phyloP scores from a whole-genome alignment of 2,888 invertebrate genomes.

The Azorinus chamasolen region DNA sequence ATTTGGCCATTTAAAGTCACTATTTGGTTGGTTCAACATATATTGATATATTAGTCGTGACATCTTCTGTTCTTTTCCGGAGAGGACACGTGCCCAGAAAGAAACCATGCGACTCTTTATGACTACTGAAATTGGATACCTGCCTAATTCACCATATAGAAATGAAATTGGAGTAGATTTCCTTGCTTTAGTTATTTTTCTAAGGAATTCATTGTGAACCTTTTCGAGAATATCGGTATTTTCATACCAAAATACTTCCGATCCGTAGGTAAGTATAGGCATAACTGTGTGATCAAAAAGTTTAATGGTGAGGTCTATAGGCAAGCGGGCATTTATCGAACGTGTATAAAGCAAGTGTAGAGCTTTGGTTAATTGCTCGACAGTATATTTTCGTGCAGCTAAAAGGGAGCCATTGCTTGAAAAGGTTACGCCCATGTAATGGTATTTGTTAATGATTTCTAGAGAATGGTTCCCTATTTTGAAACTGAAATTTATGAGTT shows the following conservation, averaged over 20 bases:
- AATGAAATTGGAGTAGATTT: constrained; percentile 20
- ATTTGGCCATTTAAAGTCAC: constrained; percentile 11
- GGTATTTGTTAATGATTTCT: too few relatives aligned
- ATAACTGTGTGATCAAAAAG: constrained; percentile 17
- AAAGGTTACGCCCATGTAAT: too few relatives aligned
- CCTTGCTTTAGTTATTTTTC: constrained; percentile 9
- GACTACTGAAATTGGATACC: constrained; percentile 7
- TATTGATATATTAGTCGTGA: background rate
- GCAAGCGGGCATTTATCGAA: too few relatives aligned
- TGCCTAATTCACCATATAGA: constrained; percentile 22
- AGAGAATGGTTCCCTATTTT: too few relatives aligned
- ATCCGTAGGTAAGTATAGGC: constrained; percentile 26
- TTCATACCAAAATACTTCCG: constrained; percentile 14
- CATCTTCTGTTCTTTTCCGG: background rate
- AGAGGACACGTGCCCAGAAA: constrained; percentile 3
- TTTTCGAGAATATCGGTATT: constrained; percentile 15
- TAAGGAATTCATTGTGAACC: constrained; percentile 22
- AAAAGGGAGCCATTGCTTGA: too few relatives aligned
- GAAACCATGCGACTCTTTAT: constrained; percentile 4
- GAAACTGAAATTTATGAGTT: too few relatives aligned
- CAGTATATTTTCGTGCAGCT: too few relatives aligned
- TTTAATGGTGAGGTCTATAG: constrained; percentile 11
- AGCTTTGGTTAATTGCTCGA: too few relatives aligned
- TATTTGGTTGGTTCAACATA: background rate
- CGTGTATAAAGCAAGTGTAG: too few relatives aligned